Percentiles rank a stretch among this genome's conserved stretches.
These are phyloP conservation scores for Proales similis DNA, from an alignment of 1,140 invertebrate species.

Conservation along the genomic window DNA sequence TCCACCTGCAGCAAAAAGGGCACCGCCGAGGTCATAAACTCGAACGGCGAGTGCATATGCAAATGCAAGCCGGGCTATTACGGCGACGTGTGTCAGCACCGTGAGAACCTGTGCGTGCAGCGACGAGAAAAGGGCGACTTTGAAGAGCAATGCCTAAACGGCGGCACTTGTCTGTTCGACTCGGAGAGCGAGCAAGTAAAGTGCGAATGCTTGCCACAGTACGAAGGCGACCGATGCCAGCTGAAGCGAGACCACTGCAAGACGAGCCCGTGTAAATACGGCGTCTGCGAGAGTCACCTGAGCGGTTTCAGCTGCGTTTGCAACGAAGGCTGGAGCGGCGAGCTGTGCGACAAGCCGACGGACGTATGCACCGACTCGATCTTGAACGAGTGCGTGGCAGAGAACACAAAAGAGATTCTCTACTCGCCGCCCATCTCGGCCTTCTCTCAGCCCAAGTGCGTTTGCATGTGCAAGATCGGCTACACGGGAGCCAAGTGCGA, in stretches of 20 bases:
- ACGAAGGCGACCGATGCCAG: constrained; percentile 24
- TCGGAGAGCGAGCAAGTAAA: constrained; percentile 6
- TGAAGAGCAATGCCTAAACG: constrained; percentile 32
- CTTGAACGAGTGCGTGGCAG: constrained; percentile 19
- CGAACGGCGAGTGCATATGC: constrained; percentile 15
- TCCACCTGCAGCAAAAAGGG: constrained; percentile 1
- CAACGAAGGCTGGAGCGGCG: constrained; percentile 12
- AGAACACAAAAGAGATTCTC: constrained; percentile 2
- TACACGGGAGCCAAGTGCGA: constrained; percentile 37
- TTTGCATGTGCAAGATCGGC: constrained; percentile 39
- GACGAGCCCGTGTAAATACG: constrained; percentile 25
- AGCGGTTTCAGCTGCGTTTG: constrained; percentile 9
- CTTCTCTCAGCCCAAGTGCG: constrained; percentile 20
- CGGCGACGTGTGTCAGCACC: neutral
- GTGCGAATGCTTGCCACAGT: constrained; percentile 5
- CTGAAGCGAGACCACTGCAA: constrained; percentile 7
- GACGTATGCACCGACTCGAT: constrained; percentile 50
- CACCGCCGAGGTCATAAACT: neutral
- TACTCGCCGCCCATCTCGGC: neutral
- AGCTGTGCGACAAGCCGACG: constrained; percentile 40
- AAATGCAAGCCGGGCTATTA: constrained; percentile 2
- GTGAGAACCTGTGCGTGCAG: constrained; percentile 24
- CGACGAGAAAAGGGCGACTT: constrained; percentile 27
- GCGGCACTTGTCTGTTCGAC: constrained; percentile 22
- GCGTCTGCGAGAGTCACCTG: constrained; percentile 19